Evolutionary conservation across 2,113 vertebrate species (phyloP).

Genomic region (Elaphurus davidianus): DNA sequence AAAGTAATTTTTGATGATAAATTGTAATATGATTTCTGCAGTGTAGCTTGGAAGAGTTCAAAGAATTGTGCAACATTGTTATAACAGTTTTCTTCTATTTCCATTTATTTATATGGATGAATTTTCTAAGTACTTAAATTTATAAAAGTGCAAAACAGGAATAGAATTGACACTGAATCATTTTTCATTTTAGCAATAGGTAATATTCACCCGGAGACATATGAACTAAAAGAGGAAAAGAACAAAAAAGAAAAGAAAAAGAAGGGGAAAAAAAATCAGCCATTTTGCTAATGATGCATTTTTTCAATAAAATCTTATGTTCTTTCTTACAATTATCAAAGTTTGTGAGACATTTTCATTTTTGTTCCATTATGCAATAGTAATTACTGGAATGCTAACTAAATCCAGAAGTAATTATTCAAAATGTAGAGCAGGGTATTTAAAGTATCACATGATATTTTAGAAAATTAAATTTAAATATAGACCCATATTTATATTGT

Average conservation of each 20-base stretch:
- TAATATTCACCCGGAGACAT: neutral
- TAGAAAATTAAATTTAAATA: slow-evolving; percentile 62
- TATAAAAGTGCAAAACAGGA: neutral
- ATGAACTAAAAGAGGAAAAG: neutral
- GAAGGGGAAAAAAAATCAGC: neutral
- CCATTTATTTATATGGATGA: neutral
- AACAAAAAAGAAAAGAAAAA: neutral
- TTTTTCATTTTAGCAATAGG: slow-evolving; percentile 14
- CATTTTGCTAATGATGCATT: neutral
- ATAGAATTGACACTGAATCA: neutral
- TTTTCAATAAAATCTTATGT: slow-evolving; percentile 13
- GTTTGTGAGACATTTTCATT: slow-evolving; percentile 44
- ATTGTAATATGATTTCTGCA: neutral
- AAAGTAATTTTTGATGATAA: slow-evolving; percentile 1
- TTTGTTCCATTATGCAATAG: slow-evolving; percentile 25
- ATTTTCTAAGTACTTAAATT: slow-evolving; percentile 44
- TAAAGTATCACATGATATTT: slow-evolving; percentile 56
- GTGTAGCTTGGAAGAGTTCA: neutral
- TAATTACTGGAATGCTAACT: slow-evolving; percentile 65
- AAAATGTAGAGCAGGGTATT: slow-evolving; percentile 23
- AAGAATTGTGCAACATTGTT: neutral
- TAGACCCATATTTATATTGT: slow-evolving; percentile 16
- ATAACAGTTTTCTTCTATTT: slow-evolving; percentile 1
- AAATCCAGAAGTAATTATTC: slow-evolving; percentile 61
- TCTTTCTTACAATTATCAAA: slow-evolving; percentile 41